Base-by-base conservation (phyloP, 2,797 vertebrate genomes). In the Tympanoctomys barrerae region DNA sequence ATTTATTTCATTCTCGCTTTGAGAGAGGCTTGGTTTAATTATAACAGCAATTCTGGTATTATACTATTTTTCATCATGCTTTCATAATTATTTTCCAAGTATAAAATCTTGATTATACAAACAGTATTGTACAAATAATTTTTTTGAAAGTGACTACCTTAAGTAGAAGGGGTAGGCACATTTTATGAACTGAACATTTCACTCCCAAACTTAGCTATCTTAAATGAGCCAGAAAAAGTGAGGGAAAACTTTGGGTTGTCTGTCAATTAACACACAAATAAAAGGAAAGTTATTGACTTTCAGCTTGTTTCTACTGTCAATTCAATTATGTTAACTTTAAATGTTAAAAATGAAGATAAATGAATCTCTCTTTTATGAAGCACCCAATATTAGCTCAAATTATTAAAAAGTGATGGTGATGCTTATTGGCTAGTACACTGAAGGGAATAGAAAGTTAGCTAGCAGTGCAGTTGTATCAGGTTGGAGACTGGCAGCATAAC, bases 281-380 rank as follows among this genome's bases (percentile, higher is more conserved):
- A 97, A 96, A 97, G 84, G 95, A 98, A 97, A 98, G 97, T 96
- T 96, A 97, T 95, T 97, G 97, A 97, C 70, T 95, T 98, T 97
- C 96, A 97, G 80, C 82, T 98, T 97, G 0, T 36, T 97, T 94
- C 94, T 98, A 12, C 4, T 96, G 39, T 97, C 96, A 97, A 93
- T 96, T 98, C 97, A 98, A 98, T 98, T 97, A 98, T 96, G 90
- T 97, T 95, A 96, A 97, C 94, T 98, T 98, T 96, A 98, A 98
- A 98, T 97, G 97, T 94, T 75, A 97, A 97, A 98, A 98, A 98
- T 97, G 71, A 98, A 98, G 97, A 98, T 97, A 89, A 98, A 98
- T 98, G 49, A 96, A 98, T 98, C 49, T 97, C 83, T 97, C 83
- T 95, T 97, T 97, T 97, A 94, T 93, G 96, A 97, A 95, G 0